A percentile compares a stretch with the other conserved stretches of the same genome.
phyloP scores from a whole-genome alignment of 2,888 invertebrate genomes.

The Melikaiella ostensackeni region DNA sequence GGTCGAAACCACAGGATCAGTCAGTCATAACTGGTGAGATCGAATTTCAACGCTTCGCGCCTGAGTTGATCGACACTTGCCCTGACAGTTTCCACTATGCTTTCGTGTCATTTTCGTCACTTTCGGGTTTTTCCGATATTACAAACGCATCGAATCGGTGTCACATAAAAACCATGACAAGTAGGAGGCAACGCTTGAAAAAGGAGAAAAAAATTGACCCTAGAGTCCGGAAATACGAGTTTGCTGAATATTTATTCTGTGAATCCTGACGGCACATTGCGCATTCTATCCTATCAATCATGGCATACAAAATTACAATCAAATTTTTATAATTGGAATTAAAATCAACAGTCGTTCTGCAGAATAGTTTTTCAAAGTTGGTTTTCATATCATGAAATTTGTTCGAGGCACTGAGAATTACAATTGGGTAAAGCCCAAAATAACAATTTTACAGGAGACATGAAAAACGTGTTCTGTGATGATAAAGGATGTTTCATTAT shows the following conservation, averaged over 20 bases:
- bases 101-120: constrained; percentile 3
- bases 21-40: constrained; percentile 8
- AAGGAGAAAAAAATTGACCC: background rate
- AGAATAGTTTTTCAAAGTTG: too few relatives aligned
- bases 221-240: background rate
- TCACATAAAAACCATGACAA: constrained; percentile 15
- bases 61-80: background rate
- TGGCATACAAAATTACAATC: background rate
- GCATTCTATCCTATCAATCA: background rate
- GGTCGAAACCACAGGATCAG: constrained; percentile 14
- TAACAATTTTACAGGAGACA: too few relatives aligned
- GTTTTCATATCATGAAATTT: too few relatives aligned
- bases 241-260: background rate
- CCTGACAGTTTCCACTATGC: constrained; percentile 18
- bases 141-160: background rate
- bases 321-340: background rate
- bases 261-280: background rate
- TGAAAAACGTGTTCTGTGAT: too few relatives aligned
- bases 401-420: too few relatives aligned
- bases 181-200: background rate
- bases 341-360: too few relatives aligned
- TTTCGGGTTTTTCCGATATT: background rate
- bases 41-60: constrained; percentile 4
- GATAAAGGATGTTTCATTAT: too few relatives aligned
- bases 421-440: too few relatives aligned